Base-by-base conservation (phyloP, 1,140 invertebrate species). In the Leptinotarsa defecta region DNA sequence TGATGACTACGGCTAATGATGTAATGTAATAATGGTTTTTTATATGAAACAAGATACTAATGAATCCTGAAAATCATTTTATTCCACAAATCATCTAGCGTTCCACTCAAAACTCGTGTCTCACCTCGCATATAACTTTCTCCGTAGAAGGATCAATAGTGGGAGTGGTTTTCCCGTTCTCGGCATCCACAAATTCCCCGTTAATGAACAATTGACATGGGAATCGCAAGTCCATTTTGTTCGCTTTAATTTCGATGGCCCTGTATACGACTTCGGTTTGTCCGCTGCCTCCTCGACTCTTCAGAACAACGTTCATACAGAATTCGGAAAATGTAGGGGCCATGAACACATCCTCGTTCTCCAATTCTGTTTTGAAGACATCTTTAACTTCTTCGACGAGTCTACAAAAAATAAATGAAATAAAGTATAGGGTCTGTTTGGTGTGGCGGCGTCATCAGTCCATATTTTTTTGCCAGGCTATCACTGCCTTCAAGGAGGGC, bases 331-430 rank as follows among this genome's bases (percentile, higher is more conserved):
- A 98, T 1, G 91, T 90, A 1, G 96, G 94, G 5, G 94, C 92
- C 94, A 98, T 96, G 82, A 97, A 98, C 0, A 98, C 92, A 78
- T 97, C 93, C 81, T 95, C 95, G 83, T 96, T 98, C 83, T 95
- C 91, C 8, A 99, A 83, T 34, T 90, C 89, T 13, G 97, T 86
- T 71, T 90, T 90, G 20, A 94, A 89, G 74, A 93, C 89, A 72
- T 96, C 94, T 85, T 96, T 96, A 0, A 98, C 88, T 87, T 98
- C 96, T 87, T 98, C 97, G 0, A 99, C 91, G 48, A 98, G 85
- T 81, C 96, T 90, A 75, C 5, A 81, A n/a, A 4, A 57, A 57
- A 8, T 57, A 3, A 43, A 43, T 43, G 8, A 11, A 43, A 11
- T 43, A 11, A 11, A 43, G 34, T 43, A 43, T 34, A 6, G 1